phyloP scores from a whole-genome alignment of 2,797 vertebrate genomes.

The Parauchenoglanis ngamensis region DNA sequence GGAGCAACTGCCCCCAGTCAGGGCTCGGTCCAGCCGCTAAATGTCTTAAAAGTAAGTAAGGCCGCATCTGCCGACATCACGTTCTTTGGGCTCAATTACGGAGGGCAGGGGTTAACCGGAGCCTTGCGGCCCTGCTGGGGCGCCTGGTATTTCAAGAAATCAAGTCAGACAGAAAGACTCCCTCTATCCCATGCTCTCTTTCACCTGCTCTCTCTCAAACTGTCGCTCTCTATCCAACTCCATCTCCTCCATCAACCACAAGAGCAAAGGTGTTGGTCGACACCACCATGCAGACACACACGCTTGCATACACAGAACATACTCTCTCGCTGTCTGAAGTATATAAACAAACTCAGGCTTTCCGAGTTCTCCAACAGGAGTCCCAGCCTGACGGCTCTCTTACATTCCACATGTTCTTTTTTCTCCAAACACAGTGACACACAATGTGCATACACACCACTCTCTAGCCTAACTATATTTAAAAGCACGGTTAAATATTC shows the following conservation, averaged over 20 bases:
- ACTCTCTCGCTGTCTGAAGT: constrained; percentile 40
- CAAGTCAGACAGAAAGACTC: constrained; percentile 47
- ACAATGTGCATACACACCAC: not conserved
- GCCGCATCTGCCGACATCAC: constrained; percentile 38
- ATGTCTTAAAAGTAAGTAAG: constrained; percentile 45
- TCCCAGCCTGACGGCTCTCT: constrained; percentile 25
- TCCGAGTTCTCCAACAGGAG: constrained; percentile 43
- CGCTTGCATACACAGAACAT: constrained; percentile 37
- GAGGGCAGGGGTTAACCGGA: constrained; percentile 61
- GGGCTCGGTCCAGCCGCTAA: constrained; percentile 57
- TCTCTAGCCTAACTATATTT: not conserved
- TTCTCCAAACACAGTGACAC: constrained; percentile 18
- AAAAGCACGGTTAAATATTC: constrained; percentile 37
- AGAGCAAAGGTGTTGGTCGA: constrained; percentile 31
- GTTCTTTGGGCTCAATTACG: constrained; percentile 56
- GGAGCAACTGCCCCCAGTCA: constrained; percentile 48
- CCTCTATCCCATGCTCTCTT: constrained; percentile 42
- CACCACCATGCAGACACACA: constrained; percentile 35
- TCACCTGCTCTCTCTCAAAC: constrained; percentile 57
- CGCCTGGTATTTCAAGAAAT: constrained; percentile 47
- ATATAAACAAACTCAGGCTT: constrained; percentile 56
- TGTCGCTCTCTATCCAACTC: constrained; percentile 49
- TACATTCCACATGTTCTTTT: constrained; percentile 3
- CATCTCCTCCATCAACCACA: constrained; percentile 47
- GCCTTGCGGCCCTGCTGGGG: constrained; percentile 48